Evolutionary conservation across 64 coral and sea anemone species (phyloP).

Genomic region (Anthopleura sola): DNA sequence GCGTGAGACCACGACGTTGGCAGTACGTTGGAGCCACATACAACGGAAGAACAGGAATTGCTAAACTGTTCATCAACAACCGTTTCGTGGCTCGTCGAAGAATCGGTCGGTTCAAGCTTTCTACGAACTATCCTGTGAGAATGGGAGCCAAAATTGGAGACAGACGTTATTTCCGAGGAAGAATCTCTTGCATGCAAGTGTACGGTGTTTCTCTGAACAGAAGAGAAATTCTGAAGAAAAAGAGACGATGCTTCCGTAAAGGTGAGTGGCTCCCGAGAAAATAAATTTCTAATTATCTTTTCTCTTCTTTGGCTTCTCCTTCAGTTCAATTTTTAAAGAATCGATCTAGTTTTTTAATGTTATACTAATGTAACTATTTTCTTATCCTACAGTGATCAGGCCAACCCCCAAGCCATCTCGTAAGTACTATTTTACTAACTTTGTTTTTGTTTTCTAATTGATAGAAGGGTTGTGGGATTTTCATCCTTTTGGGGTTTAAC

Average conservation of each 20-base stretch:
- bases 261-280: too few species aligned
- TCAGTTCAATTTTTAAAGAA: too few species aligned
- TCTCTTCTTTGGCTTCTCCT: too few species aligned
- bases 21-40: constrained; percentile 77
- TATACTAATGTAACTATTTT: too few species aligned
- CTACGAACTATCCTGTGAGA: constrained; percentile 7
- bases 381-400: background rate
- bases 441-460: too few species aligned
- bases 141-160: constrained; percentile 24
- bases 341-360: too few species aligned
- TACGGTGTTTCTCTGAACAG: constrained; percentile 38
- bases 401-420: background rate
- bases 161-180: constrained; percentile 61
- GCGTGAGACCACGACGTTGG: constrained; percentile 19
- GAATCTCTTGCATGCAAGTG: constrained; percentile 76
- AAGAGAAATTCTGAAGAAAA: constrained; percentile 48
- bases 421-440: too few species aligned
- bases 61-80: constrained; percentile 58
- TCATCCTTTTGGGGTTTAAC: too few species aligned
- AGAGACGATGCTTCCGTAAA: constrained; percentile 50
- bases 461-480: too few species aligned
- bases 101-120: constrained; percentile 16
- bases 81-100: constrained; percentile 34
- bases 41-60: constrained; percentile 34
- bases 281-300: too few species aligned